These are phyloP conservation scores for Nasonia giraulti DNA, from an alignment of 1,140 invertebrate genomes.

Conservation along the genomic window DNA sequence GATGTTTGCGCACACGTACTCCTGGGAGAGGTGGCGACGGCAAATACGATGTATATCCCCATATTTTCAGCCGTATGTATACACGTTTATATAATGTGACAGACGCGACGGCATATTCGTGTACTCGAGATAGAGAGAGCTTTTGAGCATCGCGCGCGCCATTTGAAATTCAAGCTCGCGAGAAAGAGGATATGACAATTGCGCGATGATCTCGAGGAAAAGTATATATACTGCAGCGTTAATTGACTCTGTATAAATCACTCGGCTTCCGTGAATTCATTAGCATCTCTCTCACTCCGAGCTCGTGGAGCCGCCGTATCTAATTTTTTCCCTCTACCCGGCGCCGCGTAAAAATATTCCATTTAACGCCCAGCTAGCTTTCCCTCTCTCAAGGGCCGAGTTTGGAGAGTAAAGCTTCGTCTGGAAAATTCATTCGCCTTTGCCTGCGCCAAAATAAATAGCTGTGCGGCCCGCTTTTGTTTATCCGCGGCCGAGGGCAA, in stretches of 20 bases:
- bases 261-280: background rate
- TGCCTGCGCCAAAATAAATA: background rate
- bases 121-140: no score
- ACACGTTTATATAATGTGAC: background rate
- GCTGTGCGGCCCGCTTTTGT: background rate
- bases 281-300: constrained; percentile 11
- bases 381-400: background rate
- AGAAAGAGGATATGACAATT: background rate
- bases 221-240: background rate
- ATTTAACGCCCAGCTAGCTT: background rate
- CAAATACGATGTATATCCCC: background rate
- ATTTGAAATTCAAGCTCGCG: background rate
- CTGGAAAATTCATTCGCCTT: background rate
- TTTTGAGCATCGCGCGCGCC: background rate
- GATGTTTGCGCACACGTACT: background rate
- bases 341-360: background rate
- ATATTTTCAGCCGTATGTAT: background rate
- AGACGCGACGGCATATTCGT: background rate
- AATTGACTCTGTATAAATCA: constrained; percentile 36
- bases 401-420: no score
- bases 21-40: background rate
- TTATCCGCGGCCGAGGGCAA: background rate
- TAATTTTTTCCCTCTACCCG: background rate
- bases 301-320: background rate
- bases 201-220: background rate